These are phyloP conservation scores for Hirtodrosophila confusa DNA, from an alignment of 2,888 invertebrate genomes.

Conservation along the genomic window DNA sequence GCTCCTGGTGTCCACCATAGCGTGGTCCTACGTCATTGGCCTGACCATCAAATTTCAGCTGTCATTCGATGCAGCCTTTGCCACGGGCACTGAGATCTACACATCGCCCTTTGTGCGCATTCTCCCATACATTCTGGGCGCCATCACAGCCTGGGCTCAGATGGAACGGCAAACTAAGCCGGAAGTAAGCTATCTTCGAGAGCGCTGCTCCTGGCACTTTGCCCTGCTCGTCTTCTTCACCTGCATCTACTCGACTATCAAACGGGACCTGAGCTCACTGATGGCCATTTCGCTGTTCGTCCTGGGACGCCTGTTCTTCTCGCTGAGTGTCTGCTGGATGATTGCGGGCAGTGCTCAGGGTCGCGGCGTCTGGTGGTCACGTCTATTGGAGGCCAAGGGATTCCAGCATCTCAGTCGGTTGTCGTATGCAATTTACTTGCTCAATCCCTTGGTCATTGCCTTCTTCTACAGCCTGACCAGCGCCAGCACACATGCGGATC, in stretches of 20 bases:
- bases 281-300: conserved; percentile 85
- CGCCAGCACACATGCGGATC: conserved; percentile 83
- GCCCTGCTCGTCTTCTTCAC: conserved; percentile 78
- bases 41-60: conserved; percentile 78
- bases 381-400: conserved; percentile 81
- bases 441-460: conserved; percentile 86
- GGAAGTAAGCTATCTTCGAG: conserved; percentile 62
- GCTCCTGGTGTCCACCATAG: conserved; percentile 64
- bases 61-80: conserved; percentile 83
- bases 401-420: conserved; percentile 85
- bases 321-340: conserved; percentile 86
- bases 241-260: conserved; percentile 82
- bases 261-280: conserved; percentile 84
- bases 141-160: conserved; percentile 84
- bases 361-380: conserved; percentile 84
- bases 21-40: conserved; percentile 80
- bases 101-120: conserved; percentile 85
- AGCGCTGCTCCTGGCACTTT: conserved; percentile 81
- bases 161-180: conserved; percentile 76
- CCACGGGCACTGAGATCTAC: conserved; percentile 84
- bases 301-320: conserved; percentile 85
- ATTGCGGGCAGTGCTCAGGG: conserved; percentile 86
- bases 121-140: conserved; percentile 85
- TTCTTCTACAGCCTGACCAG: conserved; percentile 84
- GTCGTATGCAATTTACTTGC: conserved; percentile 86